Conservation (phyloP, 2,113 vertebrate species). For the Dendropsophus ebraccatus region DNA sequence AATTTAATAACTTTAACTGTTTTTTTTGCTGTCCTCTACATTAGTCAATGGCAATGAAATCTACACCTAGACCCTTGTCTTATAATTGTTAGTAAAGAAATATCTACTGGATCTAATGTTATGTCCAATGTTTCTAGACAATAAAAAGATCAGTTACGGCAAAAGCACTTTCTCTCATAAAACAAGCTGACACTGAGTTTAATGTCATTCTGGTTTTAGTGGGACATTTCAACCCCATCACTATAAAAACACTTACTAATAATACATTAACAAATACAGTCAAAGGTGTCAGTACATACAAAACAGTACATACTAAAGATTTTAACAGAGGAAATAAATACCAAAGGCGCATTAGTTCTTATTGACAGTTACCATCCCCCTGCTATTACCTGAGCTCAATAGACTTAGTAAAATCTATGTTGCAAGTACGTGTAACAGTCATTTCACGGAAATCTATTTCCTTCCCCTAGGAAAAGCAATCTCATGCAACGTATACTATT, state of each 20-base stretch:
- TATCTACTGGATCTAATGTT: neutral
- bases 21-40: neutral
- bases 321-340: constrained; percentile 14
- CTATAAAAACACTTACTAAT: neutral
- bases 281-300: neutral
- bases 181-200: neutral
- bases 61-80: neutral
- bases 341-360: constrained; percentile 12
- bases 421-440: neutral
- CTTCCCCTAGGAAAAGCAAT: neutral
- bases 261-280: neutral
- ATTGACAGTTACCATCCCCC: constrained; percentile 24
- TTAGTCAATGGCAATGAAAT: too few species aligned
- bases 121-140: neutral
- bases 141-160: neutral
- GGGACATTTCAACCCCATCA: neutral
- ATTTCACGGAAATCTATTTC: constrained; percentile 17
- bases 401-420: constrained; percentile 20
- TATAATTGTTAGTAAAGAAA: neutral
- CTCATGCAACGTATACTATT: neutral
- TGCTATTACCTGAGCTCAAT: constrained; percentile 26
- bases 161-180: neutral
- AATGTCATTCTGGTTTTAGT: neutral
- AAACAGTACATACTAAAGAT: neutral
- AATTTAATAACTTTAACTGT: neutral